Percentiles rank a stretch among this genome's conserved stretches.
Conservation (phyloP, 2,113 vertebrate genomes). For the Leptobrachium ailaonicum region DNA sequence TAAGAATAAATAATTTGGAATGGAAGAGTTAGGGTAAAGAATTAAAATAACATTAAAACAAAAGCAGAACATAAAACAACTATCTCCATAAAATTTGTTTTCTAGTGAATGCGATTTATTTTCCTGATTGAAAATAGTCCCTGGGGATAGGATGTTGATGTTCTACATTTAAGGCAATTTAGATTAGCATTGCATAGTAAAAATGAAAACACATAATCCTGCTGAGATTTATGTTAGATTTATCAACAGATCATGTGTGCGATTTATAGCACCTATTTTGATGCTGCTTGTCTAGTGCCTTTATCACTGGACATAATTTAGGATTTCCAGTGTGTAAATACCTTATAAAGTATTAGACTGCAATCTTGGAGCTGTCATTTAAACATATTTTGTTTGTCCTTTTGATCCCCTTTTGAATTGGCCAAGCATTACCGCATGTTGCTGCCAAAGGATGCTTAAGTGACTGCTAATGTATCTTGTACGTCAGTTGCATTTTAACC, state of each 20-base stretch:
- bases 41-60: constrained; percentile 4
- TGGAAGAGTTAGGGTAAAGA: neutral
- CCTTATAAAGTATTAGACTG: too few relatives aligned
- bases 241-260: neutral
- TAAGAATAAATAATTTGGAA: neutral
- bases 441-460: too few relatives aligned
- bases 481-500: too few relatives aligned
- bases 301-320: too few relatives aligned
- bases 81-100: neutral
- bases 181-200: neutral
- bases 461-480: too few relatives aligned
- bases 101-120: neutral
- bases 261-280: too few relatives aligned
- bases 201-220: neutral
- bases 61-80: neutral
- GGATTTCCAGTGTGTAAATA: too few relatives aligned
- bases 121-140: neutral
- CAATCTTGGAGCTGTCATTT: too few relatives aligned
- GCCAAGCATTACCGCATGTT: too few relatives aligned
- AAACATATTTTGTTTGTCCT: too few relatives aligned
- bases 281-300: too few relatives aligned
- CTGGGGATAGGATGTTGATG: neutral
- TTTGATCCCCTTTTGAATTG: too few relatives aligned
- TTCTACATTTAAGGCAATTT: neutral
- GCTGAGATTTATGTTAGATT: neutral